phyloP scores from a whole-genome alignment of 2,113 vertebrate species.

The Tamias sibiricus region DNA sequence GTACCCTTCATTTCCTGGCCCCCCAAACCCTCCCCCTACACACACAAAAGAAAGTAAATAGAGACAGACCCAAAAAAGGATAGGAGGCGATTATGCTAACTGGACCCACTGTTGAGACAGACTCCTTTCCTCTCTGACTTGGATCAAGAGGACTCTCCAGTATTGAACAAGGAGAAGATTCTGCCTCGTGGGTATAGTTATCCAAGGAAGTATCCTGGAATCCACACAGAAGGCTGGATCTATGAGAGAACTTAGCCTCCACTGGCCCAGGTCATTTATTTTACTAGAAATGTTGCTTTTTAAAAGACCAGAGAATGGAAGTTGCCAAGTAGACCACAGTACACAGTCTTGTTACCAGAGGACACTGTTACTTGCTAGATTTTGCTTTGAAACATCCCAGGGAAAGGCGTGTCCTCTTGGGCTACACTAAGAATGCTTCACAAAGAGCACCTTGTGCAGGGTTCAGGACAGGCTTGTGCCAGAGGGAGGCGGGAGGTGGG shows the following conservation, averaged over 20 bases:
- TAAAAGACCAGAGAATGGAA: background rate
- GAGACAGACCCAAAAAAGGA: background rate
- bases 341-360: background rate
- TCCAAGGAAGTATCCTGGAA: accelerated
- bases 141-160: background rate
- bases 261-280: background rate
- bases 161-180: background rate
- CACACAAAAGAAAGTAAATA: background rate
- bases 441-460: conserved; percentile 77
- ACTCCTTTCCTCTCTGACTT: background rate
- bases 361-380: background rate
- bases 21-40: too few species aligned
- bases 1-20: background rate
- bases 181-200: background rate
- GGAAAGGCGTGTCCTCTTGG: conserved; percentile 20
- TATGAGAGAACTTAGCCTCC: background rate
- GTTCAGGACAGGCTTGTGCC: conserved; percentile 51
- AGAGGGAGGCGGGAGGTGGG: conserved; percentile 43
- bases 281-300: conserved; percentile 26
- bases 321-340: background rate
- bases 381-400: conserved; percentile 64
- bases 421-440: conserved; percentile 35
- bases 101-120: background rate
- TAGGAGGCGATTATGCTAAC: background rate
- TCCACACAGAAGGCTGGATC: background rate